phyloP scores from a whole-genome alignment of 2,888 invertebrate genomes.

The Tetragonisca angustula region DNA sequence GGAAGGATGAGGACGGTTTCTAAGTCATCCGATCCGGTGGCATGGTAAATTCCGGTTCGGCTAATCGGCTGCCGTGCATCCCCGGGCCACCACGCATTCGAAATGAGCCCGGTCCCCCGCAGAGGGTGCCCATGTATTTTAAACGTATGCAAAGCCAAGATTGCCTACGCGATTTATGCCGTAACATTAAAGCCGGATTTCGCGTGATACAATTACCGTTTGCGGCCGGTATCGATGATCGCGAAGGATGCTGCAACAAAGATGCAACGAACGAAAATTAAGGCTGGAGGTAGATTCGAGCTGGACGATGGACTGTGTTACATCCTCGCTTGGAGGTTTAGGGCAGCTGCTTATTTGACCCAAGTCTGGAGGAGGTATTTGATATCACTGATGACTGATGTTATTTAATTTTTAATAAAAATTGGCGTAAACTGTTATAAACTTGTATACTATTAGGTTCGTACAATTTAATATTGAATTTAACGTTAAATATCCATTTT shows the following conservation, averaged over 20 bases:
- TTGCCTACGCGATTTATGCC: slow-evolving; percentile 63
- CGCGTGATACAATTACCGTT: slow-evolving; percentile 50
- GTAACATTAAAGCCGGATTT: slow-evolving; percentile 42
- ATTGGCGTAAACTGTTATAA: too few species aligned
- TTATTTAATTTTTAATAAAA: too few species aligned
- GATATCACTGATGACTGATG: too few species aligned
- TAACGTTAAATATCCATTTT: too few species aligned
- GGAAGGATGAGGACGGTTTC: slow-evolving; percentile 40
- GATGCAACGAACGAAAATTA: slow-evolving; percentile 21
- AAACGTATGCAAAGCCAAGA: slow-evolving; percentile 62
- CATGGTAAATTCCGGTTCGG: slow-evolving; percentile 49
- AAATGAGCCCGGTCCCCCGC: slow-evolving; percentile 59
- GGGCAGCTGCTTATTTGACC: not conserved
- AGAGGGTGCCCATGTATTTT: slow-evolving; percentile 47
- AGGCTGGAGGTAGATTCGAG: slow-evolving; percentile 20
- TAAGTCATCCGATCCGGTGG: slow-evolving; percentile 59
- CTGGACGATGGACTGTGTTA: not conserved
- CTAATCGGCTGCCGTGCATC: slow-evolving; percentile 60
- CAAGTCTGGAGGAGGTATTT: too few species aligned
- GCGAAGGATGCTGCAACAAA: not conserved
- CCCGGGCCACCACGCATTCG: slow-evolving; percentile 45
- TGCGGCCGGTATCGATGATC: not conserved
- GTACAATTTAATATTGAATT: too few species aligned
- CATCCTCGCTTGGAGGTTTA: not conserved
- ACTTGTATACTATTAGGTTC: too few species aligned